Conservation (phyloP, 2,797 vertebrate species). For the Mycteria americana region DNA sequence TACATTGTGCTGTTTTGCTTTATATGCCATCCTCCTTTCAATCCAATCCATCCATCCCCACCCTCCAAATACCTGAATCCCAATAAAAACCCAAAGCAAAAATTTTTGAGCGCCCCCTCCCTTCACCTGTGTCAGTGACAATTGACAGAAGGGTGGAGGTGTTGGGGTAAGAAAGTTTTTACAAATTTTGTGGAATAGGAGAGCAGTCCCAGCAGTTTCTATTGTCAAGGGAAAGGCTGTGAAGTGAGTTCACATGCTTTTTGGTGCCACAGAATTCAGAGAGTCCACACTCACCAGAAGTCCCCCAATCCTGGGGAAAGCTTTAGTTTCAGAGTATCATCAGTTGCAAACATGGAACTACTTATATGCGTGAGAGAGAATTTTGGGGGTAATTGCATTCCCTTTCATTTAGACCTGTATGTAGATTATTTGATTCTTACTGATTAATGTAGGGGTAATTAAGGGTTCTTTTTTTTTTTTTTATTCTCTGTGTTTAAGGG, state of each 20-base stretch:
- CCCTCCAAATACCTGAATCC: neutral
- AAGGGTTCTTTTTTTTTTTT: neutral
- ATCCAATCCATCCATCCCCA: neutral
- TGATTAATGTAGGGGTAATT: neutral
- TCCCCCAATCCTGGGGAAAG: accelerated
- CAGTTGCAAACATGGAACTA: neutral
- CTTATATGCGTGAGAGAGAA: neutral
- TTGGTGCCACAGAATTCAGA: neutral
- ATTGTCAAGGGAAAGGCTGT: neutral
- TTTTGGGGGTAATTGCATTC: neutral
- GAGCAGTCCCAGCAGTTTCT: neutral
- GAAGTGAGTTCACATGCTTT: neutral
- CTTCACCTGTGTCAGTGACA: neutral
- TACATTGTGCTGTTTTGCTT: neutral
- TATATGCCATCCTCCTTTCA: neutral
- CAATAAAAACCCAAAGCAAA: neutral
- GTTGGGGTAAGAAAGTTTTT: neutral
- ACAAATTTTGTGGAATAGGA: neutral
- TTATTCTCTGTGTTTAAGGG: neutral
- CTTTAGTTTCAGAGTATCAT: neutral
- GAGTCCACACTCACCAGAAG: neutral
- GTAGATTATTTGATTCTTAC: neutral
- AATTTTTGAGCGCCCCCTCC: accelerated
- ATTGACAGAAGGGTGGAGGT: neutral
- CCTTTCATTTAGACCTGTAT: neutral